Evolutionary conservation across 2,797 vertebrate genomes (phyloP), one percentile per base, ranked within the genome.

Genomic region (Siniperca undulata): DNA sequence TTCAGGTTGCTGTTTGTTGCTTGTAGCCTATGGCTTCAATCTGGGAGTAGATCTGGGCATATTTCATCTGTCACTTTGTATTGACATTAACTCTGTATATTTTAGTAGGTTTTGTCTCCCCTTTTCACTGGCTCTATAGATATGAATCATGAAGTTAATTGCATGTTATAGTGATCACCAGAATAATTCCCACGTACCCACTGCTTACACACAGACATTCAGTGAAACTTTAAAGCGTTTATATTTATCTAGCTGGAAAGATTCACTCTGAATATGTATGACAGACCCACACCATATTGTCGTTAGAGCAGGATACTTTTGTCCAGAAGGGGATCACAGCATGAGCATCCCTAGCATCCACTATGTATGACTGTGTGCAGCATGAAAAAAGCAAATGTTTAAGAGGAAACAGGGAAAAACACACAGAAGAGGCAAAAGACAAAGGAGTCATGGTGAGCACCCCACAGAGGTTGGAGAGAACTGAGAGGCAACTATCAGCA

Each of bases 391-490:
- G 44, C 27, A 24, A 56, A 74, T 19, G 27, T 46, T 7, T 17
- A 55, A 50, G 58, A 59, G 27, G n/a, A 50, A 71, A 20, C 34
- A 11, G 22, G 19, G 34, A 7, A n/a, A 80, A 82, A 81, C 19
- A 38, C 65, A 74, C 46, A 48, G 74, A 74, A 42, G 20, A 55
- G 20, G 42, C 62, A 62, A 66, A 48, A 64, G 24, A 77, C 68
- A 86, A 83, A 86, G 84, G 73, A 75, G 53, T 70, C 85, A 17
- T 86, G 62, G 77, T 44, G 86, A 74, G 67, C 17, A 27, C 61
- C 59, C 73, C 16, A 3, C 56, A 50, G 64, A 67, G 86, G 67
- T 62, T 71, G 1, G 24, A 78, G 67, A 80, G 69, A 85, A 67
- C 60, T 50, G 36, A 70, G 44, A 72, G 65, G 62, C 42, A 71